Evolutionary conservation across 1,140 invertebrate genomes (phyloP).

Genomic region (Aphaenogaster floridana): DNA sequence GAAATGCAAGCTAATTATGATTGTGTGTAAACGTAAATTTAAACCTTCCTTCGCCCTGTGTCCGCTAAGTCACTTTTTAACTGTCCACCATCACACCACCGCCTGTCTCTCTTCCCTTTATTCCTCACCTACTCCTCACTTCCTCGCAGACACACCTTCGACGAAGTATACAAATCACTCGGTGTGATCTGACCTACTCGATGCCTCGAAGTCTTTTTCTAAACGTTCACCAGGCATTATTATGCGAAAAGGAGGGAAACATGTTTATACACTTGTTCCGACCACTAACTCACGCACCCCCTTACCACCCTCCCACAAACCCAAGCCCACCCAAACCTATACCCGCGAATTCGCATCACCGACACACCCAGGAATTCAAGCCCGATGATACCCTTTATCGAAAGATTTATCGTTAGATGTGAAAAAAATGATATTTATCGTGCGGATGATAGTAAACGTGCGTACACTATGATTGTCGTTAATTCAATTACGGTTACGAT

Average conservation of each 20-base stretch:
- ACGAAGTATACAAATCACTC: slow-evolving; percentile 71
- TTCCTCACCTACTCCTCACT: slow-evolving; percentile 6
- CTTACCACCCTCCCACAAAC: slow-evolving; percentile 61
- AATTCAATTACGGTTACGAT: slow-evolving; percentile 83
- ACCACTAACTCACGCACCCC: slow-evolving; percentile 77
- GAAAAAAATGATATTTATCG: slow-evolving; percentile 84
- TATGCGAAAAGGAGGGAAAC: slow-evolving; percentile 69
- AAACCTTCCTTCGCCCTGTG: slow-evolving; percentile 74
- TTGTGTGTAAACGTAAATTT: slow-evolving; percentile 85
- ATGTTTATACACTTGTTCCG: slow-evolving; percentile 73
- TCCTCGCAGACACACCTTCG: slow-evolving; percentile 56
- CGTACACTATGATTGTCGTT: slow-evolving; percentile 85
- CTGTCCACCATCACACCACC: slow-evolving; percentile 53
- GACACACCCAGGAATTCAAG: slow-evolving; percentile 65
- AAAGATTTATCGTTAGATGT: slow-evolving; percentile 87
- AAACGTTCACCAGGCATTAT: slow-evolving; percentile 80
- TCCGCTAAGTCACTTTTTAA: slow-evolving; percentile 66
- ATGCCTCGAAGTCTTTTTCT: slow-evolving; percentile 78
- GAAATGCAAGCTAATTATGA: slow-evolving; percentile 82
- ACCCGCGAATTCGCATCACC: slow-evolving; percentile 58
- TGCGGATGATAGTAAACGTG: slow-evolving; percentile 83
- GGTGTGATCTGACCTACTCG: slow-evolving; percentile 77
- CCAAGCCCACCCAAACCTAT: background rate
- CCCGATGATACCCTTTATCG: slow-evolving; percentile 65
- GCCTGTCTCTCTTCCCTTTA: slow-evolving; percentile 18